Percentiles rank a stretch among this genome's conserved stretches.
Conservation (phyloP, 2,888 invertebrate genomes). For the Phaonia tiefii region DNA sequence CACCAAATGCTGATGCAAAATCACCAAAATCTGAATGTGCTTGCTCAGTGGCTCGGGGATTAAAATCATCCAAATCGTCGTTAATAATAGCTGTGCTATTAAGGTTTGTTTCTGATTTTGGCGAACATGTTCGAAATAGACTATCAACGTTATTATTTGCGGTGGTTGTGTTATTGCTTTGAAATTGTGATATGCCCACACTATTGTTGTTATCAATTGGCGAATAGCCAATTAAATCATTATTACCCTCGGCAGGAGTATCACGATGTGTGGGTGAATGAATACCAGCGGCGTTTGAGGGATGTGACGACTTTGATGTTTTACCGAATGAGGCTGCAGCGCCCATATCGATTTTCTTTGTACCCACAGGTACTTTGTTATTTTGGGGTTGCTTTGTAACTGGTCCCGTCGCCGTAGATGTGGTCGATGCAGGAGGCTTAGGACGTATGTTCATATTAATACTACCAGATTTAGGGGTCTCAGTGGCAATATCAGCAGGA, state of each 20-base stretch:
- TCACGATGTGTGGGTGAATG: slow-evolving; percentile 80
- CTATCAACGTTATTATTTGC: slow-evolving; percentile 81
- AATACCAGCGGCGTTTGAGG: slow-evolving; percentile 76
- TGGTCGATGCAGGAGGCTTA: slow-evolving; percentile 78
- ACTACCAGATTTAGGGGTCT: slow-evolving; percentile 73
- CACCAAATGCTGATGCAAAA: slow-evolving; percentile 87
- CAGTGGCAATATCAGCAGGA: slow-evolving; percentile 76
- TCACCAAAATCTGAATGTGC: slow-evolving; percentile 86
- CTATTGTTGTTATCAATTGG: slow-evolving; percentile 68
- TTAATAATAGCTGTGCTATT: slow-evolving; percentile 82
- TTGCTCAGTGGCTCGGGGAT: slow-evolving; percentile 80
- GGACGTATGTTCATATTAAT: slow-evolving; percentile 76
- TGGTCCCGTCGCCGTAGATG: slow-evolving; percentile 66
- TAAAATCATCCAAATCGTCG: slow-evolving; percentile 79
- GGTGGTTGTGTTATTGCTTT: slow-evolving; percentile 69
- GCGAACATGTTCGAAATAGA: slow-evolving; percentile 82
- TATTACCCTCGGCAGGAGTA: slow-evolving; percentile 74
- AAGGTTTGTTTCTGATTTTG: slow-evolving; percentile 67
- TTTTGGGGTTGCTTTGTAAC: slow-evolving; percentile 82
- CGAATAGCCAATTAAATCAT: slow-evolving; percentile 73
- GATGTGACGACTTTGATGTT: slow-evolving; percentile 42
- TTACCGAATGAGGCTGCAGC: slow-evolving; percentile 88
- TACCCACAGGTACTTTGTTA: slow-evolving; percentile 75
- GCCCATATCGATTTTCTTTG: slow-evolving; percentile 83
- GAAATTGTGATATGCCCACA: slow-evolving; percentile 63